Conservation (phyloP, 2,888 invertebrate genomes). For the Andrena camellia region DNA sequence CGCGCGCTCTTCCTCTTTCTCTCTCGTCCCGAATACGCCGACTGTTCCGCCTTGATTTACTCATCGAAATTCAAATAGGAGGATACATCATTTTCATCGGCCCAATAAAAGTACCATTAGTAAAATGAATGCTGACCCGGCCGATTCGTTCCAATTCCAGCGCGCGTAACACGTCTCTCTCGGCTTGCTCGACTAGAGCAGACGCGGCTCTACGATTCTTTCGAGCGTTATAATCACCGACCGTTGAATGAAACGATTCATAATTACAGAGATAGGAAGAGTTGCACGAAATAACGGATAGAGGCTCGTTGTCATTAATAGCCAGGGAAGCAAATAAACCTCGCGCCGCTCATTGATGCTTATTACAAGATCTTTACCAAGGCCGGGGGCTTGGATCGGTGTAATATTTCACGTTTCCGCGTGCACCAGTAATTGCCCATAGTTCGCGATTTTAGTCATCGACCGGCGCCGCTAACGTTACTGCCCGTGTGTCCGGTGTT, state of each 20-base stretch:
- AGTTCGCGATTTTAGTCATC: conserved; percentile 58
- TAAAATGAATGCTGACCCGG: conserved; percentile 38
- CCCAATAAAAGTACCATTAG: conserved; percentile 63
- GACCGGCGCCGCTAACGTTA: conserved; percentile 57
- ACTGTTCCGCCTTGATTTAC: conserved; percentile 54
- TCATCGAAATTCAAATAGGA: conserved; percentile 67
- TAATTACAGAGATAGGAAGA: conserved; percentile 29
- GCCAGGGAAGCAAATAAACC: conserved; percentile 33
- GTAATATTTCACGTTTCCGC: conserved; percentile 75
- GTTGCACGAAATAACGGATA: conserved; percentile 47
- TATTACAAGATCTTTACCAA: conserved; percentile 76
- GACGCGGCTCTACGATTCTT: background rate
- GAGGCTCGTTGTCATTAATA: conserved; percentile 51
- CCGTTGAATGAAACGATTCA: conserved; percentile 11
- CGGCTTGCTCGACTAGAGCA: background rate
- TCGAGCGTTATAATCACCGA: background rate
- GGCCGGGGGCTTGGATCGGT: conserved; percentile 70
- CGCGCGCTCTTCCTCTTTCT: background rate
- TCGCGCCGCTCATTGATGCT: conserved; percentile 71
- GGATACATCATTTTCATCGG: conserved; percentile 63
- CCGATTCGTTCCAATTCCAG: conserved; percentile 34
- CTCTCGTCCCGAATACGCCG: conserved; percentile 50
- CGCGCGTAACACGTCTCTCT: conserved; percentile 1
- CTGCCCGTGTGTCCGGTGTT: conserved; percentile 56
- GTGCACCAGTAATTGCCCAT: conserved; percentile 60